Percentiles rank a stretch among this genome's conserved stretches.
These are phyloP conservation scores for Oreotrochilus melanogaster DNA, from an alignment of 2,113 vertebrate species.

Conservation along the genomic window DNA sequence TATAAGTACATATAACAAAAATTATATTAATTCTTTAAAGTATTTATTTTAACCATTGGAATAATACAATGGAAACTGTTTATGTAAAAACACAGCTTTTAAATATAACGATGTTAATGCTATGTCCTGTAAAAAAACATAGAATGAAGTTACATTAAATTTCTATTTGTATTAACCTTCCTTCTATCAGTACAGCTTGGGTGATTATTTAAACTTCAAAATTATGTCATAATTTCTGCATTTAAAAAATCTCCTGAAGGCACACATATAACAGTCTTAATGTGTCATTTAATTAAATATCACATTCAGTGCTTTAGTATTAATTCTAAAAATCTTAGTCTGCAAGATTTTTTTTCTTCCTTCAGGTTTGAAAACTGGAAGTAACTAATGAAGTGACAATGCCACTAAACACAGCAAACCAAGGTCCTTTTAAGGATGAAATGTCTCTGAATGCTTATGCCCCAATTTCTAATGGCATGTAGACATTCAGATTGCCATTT, in stretches of 20 bases:
- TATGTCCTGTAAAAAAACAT: not conserved
- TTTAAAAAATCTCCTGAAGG: not conserved
- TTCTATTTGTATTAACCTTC: not conserved
- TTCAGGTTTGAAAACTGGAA: not conserved
- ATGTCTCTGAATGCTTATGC: not conserved
- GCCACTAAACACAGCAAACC: not conserved
- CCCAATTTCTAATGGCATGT: not conserved
- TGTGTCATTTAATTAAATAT: not conserved
- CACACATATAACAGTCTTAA: fast-evolving
- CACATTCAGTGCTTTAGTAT: not conserved
- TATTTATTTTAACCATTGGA: fast-evolving
- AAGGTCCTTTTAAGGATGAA: not conserved
- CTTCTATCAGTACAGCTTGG: not conserved
- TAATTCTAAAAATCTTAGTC: not conserved
- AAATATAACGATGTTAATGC: not conserved
- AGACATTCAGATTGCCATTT: not conserved
- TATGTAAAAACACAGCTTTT: not conserved
- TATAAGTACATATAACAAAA: not conserved
- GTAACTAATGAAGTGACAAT: not conserved
- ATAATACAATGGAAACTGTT: not conserved
- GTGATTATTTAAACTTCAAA: not conserved
- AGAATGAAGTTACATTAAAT: not conserved
- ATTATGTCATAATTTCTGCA: not conserved
- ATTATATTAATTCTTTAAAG: not conserved
- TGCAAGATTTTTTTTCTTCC: not conserved